Evolutionary conservation across 2,797 vertebrate species (phyloP), one percentile per base, ranked within the genome.

Genomic region (Leptoclinus maculatus): DNA sequence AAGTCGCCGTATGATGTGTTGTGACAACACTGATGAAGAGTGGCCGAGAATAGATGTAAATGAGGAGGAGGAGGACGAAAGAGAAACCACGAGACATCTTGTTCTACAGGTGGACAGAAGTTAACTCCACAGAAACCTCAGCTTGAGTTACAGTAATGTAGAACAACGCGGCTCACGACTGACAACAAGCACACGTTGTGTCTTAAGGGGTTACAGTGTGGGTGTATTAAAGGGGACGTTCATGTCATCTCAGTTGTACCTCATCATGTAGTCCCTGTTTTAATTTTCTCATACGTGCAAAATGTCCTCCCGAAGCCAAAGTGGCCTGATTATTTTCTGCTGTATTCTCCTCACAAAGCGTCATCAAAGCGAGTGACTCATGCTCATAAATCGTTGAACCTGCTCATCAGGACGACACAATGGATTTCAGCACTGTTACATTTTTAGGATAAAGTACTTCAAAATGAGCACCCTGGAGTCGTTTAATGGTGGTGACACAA

Each of bases 311-410:
- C 29, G n/a, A 12, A 70, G 66, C 43, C 59, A 73, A 66, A 88
- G 68, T 64, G 70, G 34, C 47, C 49, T 74, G 78, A 89, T 84
- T 81, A 71, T 83, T 19, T 70, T 71, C 57, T 62, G 74, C 45
- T 63, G 68, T 56, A 66, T 85, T 85, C 71, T 66, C 53, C 60
- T 77, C 87, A 86, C 78, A 86, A 38, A 80, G 75, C 74, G 0
- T 59, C 81, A 38, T 78, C 38, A 73, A 73, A 79, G 47, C 1
- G 19, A 54, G 60, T 92, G 92, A 92, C 71, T 91, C 90, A 89
- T 80, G 62, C 82, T 74, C 59, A 64, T 72, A 74, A 41, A 75
- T 82, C 54, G 2, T 72, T 64, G 47, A 53, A 64, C 39, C 64
- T 59, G 70, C 78, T 72, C 71, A 49, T 62, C 38, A 1, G 16